Evolutionary conservation across 2,113 vertebrate genomes (phyloP), one percentile per base, ranked within the genome.

Genomic region (Atlantisia rogersi): DNA sequence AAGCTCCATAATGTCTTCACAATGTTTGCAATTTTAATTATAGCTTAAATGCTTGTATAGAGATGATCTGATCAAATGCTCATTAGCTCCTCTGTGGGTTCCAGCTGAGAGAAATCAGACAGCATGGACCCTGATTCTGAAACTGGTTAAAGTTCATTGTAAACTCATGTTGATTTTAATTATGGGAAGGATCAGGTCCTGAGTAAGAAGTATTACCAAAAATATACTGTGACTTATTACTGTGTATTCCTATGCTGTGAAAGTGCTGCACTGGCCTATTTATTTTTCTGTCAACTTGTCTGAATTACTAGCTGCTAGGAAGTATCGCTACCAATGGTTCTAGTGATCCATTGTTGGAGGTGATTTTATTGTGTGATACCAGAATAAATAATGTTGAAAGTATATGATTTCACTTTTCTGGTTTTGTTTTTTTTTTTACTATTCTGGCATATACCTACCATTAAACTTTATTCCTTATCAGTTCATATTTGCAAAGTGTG

Each of bases 121-220:
- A 77, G 35, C 21, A 50, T 24, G 55, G 73, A 63, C 53, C 25
- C 68, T 75, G 32, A 52, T 88, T 85, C 89, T 88, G 32, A 58
- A 48, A 58, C 65, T 60, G 60, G 44, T 74, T 31, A 9, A 74
- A 87, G 25, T 74, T 90, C 39, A 25, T 52, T 80, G 50, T 28
- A 92, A 90, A 85, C 44, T 78, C 79, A 56, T 71, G 62, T 90
- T 90, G 56, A 59, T 92, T 96, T 96, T 82, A 82, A 87, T 92
- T 79, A 79, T n/a, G n/a, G 37, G 44, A 76, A 94, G 59, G 48
- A 91, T 68, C 71, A 86, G 83, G 53, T 88, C 53, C 42, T n/a
- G 58, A 65, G 26, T 82, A 86, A 85, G 92, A 71, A 62, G 15
- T 53, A 69, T 78, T 73, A 65, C 55, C 60, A 84, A 74, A 86